A percentile compares a stretch with the other conserved stretches of the same genome.
Evolutionary conservation across 1,140 invertebrate genomes (phyloP).

Genomic region (Drosophila pectinifera): DNA sequence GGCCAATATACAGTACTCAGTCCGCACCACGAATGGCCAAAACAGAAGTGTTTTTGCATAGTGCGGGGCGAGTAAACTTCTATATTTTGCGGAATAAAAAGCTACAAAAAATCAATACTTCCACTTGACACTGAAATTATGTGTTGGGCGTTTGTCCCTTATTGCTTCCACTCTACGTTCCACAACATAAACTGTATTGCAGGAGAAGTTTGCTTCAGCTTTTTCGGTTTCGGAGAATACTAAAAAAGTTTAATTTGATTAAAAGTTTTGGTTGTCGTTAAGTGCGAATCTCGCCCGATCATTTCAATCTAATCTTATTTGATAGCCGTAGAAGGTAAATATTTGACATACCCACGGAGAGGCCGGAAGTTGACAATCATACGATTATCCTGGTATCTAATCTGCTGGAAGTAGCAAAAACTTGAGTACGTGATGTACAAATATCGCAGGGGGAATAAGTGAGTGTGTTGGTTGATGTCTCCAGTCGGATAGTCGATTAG

Average conservation of each 20-base stretch:
- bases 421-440: not conserved
- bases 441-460: not conserved
- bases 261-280: conserved; percentile 1
- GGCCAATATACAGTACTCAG: conserved; percentile 51
- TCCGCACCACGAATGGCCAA: not conserved
- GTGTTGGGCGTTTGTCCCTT: conserved; percentile 27
- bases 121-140: conserved; percentile 64
- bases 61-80: conserved; percentile 3
- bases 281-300: not conserved
- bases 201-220: not conserved
- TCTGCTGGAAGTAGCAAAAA: conserved; percentile 11
- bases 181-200: conserved; percentile 7
- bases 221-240: not conserved
- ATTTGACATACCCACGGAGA: not conserved
- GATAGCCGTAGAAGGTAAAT: not conserved
- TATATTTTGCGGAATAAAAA: conserved; percentile 13
- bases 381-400: conserved; percentile 25
- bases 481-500: no score
- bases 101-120: conserved; percentile 56
- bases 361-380: conserved; percentile 10
- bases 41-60: conserved; percentile 12
- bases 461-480: no score
- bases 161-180: not conserved
- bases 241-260: conserved; percentile 22
- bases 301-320: conserved; percentile 10